Conservation (phyloP, 2,888 invertebrate species). For the Melinopterus prodromus region DNA sequence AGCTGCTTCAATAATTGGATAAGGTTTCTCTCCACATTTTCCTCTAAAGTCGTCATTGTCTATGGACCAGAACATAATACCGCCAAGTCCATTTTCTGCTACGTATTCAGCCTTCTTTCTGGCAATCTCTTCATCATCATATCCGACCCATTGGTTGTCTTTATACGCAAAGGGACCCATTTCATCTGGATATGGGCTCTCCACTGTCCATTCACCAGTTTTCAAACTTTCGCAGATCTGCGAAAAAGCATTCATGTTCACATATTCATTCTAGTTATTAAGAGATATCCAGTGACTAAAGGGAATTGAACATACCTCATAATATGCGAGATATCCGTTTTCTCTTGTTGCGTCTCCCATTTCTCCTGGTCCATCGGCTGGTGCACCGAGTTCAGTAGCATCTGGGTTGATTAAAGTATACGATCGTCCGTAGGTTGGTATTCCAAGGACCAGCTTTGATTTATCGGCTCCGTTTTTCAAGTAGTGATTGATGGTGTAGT, state of each 20-base stretch:
- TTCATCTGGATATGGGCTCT: conserved; percentile 79
- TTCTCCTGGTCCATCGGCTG: conserved; percentile 89
- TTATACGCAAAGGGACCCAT: conserved; percentile 91
- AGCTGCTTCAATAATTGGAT: conserved; percentile 90
- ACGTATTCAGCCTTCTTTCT: conserved; percentile 86
- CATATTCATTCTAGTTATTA: no score
- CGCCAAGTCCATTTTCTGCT: conserved; percentile 83
- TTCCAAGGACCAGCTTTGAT: conserved; percentile 83
- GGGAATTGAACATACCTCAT: conserved; percentile 72
- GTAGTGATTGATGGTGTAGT: conserved; percentile 86
- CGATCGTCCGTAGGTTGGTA: conserved; percentile 90
- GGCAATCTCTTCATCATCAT: conserved; percentile 87
- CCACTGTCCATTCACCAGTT: conserved; percentile 82
- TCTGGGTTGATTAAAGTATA: conserved; percentile 89
- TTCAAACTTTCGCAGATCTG: conserved; percentile 87
- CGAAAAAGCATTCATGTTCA: conserved; percentile 35
- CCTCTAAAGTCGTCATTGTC: conserved; percentile 96
- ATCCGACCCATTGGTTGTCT: conserved; percentile 93
- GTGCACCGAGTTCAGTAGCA: conserved; percentile 84
- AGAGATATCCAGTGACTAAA: background rate
- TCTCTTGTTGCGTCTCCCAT: conserved; percentile 92
- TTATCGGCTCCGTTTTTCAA: conserved; percentile 80
- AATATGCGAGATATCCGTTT: conserved; percentile 92
- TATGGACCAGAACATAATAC: conserved; percentile 93
- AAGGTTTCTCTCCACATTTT: conserved; percentile 84